These are phyloP conservation scores for Chlorops oryzae DNA, from an alignment of 1,140 invertebrate genomes.

Conservation along the genomic window DNA sequence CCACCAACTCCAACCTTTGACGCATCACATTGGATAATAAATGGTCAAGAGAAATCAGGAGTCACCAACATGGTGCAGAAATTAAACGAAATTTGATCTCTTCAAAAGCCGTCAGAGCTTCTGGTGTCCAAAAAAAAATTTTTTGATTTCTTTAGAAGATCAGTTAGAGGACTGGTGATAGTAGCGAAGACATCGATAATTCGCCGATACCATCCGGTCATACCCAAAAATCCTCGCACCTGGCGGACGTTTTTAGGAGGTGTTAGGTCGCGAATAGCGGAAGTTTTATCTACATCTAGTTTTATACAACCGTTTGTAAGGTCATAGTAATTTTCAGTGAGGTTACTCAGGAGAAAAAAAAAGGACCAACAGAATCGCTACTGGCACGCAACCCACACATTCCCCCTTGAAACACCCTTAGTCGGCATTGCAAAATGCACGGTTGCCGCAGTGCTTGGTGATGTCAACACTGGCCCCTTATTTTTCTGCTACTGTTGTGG, in stretches of 20 bases:
- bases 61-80: slow-evolving; percentile 31
- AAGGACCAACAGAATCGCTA: no score
- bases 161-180: slow-evolving; percentile 26
- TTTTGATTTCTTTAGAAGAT: neutral
- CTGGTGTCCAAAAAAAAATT: neutral
- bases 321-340: no score
- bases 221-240: slow-evolving; percentile 45
- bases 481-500: no score
- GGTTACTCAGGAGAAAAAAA: no score
- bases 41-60: slow-evolving; percentile 35
- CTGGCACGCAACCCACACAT: no score
- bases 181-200: slow-evolving; percentile 48
- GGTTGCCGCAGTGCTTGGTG: no score
- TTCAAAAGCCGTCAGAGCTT: neutral
- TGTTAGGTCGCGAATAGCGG: slow-evolving; percentile 20
- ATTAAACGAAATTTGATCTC: slow-evolving; percentile 21
- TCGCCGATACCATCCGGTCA: slow-evolving; percentile 44
- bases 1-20: slow-evolving; percentile 32
- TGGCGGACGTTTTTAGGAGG: slow-evolving; percentile 26
- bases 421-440: no score
- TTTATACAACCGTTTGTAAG: neutral
- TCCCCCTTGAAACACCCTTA: no score
- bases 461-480: no score
- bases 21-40: slow-evolving; percentile 41
- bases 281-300: slow-evolving; percentile 6